A percentile compares a stretch with the other conserved stretches of the same genome.
phyloP scores from a whole-genome alignment of 2,797 vertebrate species.

The Hydrocynus forskahlii region DNA sequence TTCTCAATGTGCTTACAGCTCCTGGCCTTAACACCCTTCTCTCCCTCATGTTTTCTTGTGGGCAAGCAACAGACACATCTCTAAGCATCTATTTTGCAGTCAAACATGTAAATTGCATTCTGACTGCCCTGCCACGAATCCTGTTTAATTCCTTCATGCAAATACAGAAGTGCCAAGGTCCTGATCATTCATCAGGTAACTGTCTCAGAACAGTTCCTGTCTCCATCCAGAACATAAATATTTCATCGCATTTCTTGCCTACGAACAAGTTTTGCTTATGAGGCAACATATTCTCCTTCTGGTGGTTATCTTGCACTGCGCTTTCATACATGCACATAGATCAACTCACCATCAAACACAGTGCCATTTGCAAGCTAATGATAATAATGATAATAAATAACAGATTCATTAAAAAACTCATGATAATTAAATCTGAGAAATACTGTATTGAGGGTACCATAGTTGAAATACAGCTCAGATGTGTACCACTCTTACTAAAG shows the following conservation, averaged over 20 bases:
- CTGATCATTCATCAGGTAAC: conserved; percentile 82
- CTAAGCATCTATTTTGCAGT: conserved; percentile 71
- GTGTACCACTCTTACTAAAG: not conserved
- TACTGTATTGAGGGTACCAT: too few relatives aligned
- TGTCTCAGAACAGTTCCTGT: conserved; percentile 77
- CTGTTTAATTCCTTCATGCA: conserved; percentile 80
- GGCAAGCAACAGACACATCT: conserved; percentile 72
- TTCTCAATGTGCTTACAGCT: conserved; percentile 31
- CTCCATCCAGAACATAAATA: conserved; percentile 78
- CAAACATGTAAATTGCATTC: conserved; percentile 69
- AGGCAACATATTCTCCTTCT: conserved; percentile 63
- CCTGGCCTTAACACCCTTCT: not conserved
- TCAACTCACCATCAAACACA: conserved; percentile 51
- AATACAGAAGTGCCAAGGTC: conserved; percentile 78
- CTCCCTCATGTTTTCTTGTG: conserved; percentile 54
- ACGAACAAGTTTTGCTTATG: conserved; percentile 67
- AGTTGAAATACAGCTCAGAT: too few relatives aligned
- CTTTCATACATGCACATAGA: conserved; percentile 35
- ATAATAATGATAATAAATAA: not conserved
- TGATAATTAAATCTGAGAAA: too few relatives aligned
- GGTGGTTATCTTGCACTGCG: conserved; percentile 44
- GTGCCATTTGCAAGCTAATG: conserved; percentile 1
- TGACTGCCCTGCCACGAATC: conserved; percentile 70
- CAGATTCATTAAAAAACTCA: too few relatives aligned
- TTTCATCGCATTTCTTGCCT: conserved; percentile 70